phyloP scores from a whole-genome alignment of 2,888 invertebrate genomes.

The Plebejus anna region DNA sequence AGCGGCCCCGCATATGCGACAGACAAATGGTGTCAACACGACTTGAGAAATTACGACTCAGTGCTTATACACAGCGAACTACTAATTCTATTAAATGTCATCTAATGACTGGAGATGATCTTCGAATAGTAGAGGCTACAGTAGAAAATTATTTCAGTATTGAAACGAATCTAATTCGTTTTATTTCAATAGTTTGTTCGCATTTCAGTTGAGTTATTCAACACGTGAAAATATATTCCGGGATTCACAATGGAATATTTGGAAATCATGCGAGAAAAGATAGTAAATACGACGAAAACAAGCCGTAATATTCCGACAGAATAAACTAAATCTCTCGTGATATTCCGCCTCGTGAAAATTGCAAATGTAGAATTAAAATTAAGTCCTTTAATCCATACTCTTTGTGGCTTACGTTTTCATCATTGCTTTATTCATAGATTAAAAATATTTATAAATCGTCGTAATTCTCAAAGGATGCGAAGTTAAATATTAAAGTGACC shows the following conservation, averaged over 20 bases:
- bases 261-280: slow-evolving; percentile 22
- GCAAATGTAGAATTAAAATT: slow-evolving; percentile 17
- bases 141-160: background rate
- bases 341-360: slow-evolving; percentile 20
- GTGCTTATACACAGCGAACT: slow-evolving; percentile 37
- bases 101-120: slow-evolving; percentile 10
- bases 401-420: slow-evolving; percentile 17
- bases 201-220: background rate
- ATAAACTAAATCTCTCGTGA: slow-evolving; percentile 18
- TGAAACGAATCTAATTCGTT: background rate
- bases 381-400: slow-evolving; percentile 19
- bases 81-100: background rate
- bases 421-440: slow-evolving; percentile 26
- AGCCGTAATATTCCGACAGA: slow-evolving; percentile 20
- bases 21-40: slow-evolving; percentile 58
- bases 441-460: slow-evolving; percentile 36
- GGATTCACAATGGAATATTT: slow-evolving; percentile 16
- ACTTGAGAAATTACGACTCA: slow-evolving; percentile 50
- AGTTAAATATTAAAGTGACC: slow-evolving; percentile 44
- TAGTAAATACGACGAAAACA: slow-evolving; percentile 10
- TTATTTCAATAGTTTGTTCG: background rate
- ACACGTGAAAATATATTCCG: background rate
- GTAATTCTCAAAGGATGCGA: slow-evolving; percentile 36
- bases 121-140: background rate
- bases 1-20: slow-evolving; percentile 63